These are phyloP conservation scores for Euzophera pinguis DNA, from an alignment of 2,888 invertebrate species.

Conservation along the genomic window DNA sequence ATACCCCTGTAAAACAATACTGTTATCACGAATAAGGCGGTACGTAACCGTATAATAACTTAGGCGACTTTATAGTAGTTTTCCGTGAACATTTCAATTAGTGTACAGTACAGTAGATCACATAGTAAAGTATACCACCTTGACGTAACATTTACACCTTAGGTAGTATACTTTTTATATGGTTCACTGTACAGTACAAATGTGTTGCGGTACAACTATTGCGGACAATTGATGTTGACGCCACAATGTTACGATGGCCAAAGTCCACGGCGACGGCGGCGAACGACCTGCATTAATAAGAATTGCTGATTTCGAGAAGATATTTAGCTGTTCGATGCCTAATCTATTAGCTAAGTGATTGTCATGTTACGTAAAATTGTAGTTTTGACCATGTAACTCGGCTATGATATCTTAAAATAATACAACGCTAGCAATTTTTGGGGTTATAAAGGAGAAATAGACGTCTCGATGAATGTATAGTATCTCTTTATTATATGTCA, in stretches of 20 bases:
- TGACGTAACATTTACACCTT: too few relatives aligned
- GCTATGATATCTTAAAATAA: too few relatives aligned
- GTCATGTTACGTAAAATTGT: neutral
- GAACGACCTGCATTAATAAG: constrained; percentile 33
- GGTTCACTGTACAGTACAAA: too few relatives aligned
- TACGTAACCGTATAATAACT: too few relatives aligned
- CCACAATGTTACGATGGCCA: constrained; percentile 27
- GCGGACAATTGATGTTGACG: constrained; percentile 46
- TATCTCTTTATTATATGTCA: too few relatives aligned
- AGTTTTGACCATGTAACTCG: neutral
- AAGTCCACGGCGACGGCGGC: constrained; percentile 36
- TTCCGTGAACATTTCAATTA: constrained; percentile 18
- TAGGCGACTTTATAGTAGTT: neutral
- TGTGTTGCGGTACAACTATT: neutral
- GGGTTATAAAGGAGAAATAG: too few relatives aligned
- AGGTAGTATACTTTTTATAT: too few relatives aligned
- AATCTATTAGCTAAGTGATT: neutral
- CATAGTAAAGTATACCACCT: too few relatives aligned
- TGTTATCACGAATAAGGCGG: too few relatives aligned
- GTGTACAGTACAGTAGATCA: constrained; percentile 6
- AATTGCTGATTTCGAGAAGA: constrained; percentile 34
- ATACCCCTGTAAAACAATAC: too few relatives aligned
- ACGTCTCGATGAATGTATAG: too few relatives aligned
- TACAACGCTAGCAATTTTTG: too few relatives aligned
- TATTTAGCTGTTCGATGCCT: neutral